Conservation (phyloP, 2,113 vertebrate genomes). For the Indri indri region DNA sequence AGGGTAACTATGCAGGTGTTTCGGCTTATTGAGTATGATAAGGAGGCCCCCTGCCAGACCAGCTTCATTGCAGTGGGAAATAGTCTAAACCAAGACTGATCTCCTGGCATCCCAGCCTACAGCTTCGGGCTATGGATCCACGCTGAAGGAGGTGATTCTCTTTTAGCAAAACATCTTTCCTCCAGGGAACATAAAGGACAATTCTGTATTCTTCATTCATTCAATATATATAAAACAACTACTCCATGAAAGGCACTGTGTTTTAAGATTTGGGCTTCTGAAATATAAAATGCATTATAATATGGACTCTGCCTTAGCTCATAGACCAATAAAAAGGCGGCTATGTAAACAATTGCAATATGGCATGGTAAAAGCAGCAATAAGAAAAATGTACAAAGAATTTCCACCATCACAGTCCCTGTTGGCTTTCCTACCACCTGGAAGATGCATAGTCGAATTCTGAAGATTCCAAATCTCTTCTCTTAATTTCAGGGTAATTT, state of each 20-base stretch:
- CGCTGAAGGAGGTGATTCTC: background rate
- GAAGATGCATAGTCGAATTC: background rate
- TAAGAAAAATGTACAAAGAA: background rate
- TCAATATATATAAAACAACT: background rate
- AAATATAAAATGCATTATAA: background rate
- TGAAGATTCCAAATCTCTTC: background rate
- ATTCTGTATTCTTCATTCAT: background rate
- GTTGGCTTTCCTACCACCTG: background rate
- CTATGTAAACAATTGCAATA: background rate
- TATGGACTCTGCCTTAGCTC: background rate
- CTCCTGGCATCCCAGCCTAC: too few species aligned
- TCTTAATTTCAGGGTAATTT: background rate
- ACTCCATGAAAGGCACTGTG: background rate
- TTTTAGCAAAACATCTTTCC: background rate
- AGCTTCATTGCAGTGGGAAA: background rate
- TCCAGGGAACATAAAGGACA: background rate
- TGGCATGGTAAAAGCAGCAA: background rate
- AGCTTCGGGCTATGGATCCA: background rate
- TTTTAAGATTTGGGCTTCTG: background rate
- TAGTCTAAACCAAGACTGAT: background rate
- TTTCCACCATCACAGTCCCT: fast-evolving
- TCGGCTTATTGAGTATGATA: background rate
- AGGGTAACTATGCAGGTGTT: background rate
- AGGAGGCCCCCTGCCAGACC: background rate
- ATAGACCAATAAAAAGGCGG: background rate